A percentile compares a stretch with the other conserved stretches of the same genome.
phyloP scores from a whole-genome alignment of 2,888 invertebrate species.

The Pachymerium ferrugineum region DNA sequence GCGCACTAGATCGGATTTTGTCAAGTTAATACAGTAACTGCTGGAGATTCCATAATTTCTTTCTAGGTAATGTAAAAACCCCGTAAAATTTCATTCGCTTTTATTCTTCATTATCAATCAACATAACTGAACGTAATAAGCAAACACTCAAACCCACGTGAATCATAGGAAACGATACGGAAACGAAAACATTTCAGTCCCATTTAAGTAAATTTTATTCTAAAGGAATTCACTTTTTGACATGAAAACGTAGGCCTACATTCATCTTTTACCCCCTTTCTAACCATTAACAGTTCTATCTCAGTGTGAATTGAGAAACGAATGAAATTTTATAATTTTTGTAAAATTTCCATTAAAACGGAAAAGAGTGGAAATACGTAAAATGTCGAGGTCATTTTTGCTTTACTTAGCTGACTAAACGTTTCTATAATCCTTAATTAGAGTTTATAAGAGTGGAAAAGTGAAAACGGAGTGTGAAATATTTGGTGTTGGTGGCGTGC shows the following conservation, averaged over 20 bases:
- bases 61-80: constrained; percentile 16
- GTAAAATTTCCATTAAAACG: no score
- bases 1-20: constrained; percentile 23
- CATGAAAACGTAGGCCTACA: constrained; percentile 18
- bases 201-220: background rate
- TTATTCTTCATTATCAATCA: background rate
- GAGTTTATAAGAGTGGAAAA: no score
- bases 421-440: no score
- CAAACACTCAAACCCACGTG: no score
- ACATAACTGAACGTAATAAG: no score
- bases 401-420: no score
- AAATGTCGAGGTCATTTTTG: no score
- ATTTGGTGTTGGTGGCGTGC: background rate
- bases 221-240: constrained; percentile 3
- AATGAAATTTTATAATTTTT: no score
- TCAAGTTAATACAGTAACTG: constrained; percentile 26
- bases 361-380: no score
- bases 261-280: constrained; percentile 7
- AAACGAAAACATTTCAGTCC: no score
- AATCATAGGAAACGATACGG: no score
- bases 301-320: background rate
- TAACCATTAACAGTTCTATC: background rate
- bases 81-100: background rate
- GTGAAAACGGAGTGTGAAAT: no score
- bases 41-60: constrained; percentile 25